A percentile compares a stretch with the other conserved stretches of the same genome.
phyloP scores from a whole-genome alignment of 2,797 vertebrate species.

The Mallotus villosus region DNA sequence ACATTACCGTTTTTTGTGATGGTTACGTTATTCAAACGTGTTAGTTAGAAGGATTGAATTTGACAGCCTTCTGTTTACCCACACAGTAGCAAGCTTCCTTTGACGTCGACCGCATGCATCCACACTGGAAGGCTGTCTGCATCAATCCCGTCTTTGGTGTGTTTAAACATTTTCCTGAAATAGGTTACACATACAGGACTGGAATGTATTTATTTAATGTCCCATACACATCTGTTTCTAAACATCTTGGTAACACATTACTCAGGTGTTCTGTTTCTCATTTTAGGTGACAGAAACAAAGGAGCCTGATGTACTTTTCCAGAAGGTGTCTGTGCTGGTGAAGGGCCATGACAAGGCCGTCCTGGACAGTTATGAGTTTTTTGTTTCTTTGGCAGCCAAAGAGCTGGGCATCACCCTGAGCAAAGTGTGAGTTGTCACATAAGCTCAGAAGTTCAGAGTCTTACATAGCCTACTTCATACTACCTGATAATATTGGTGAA shows the following conservation, averaged over 20 bases:
- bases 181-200: background rate
- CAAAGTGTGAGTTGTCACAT: slow-evolving; percentile 82
- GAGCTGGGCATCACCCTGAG: slow-evolving; percentile 85
- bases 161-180: slow-evolving; percentile 17
- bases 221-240: background rate
- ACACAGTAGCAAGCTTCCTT: slow-evolving; percentile 36
- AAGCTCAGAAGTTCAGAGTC: background rate
- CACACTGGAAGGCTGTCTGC: slow-evolving; percentile 53
- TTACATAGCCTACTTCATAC: background rate
- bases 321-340: slow-evolving; percentile 84
- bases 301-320: slow-evolving; percentile 86
- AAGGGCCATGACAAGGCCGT: slow-evolving; percentile 91
- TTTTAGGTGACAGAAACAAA: slow-evolving; percentile 83
- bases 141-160: slow-evolving; percentile 53
- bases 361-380: slow-evolving; percentile 94
- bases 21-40: too few relatives aligned
- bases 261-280: background rate
- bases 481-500: too few relatives aligned
- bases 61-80: too few relatives aligned
- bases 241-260: background rate
- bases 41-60: too few relatives aligned
- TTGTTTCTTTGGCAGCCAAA: slow-evolving; percentile 86
- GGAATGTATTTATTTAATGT: background rate
- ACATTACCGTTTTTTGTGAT: too few relatives aligned
- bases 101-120: slow-evolving; percentile 46